These are phyloP conservation scores for Mythimna ferrago DNA, from an alignment of 2,888 invertebrate species.

Conservation along the genomic window DNA sequence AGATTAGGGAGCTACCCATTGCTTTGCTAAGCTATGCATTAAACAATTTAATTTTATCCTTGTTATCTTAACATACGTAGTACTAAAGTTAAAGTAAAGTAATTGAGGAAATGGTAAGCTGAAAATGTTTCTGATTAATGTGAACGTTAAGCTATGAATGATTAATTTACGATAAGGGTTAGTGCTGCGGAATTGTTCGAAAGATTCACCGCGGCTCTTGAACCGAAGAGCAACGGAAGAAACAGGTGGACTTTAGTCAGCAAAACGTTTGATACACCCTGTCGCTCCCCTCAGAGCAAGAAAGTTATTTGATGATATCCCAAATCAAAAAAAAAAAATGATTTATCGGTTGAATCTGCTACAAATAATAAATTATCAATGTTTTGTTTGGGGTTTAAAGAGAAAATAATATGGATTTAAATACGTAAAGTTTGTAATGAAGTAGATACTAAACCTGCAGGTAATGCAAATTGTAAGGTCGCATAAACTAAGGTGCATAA, in stretches of 20 bases:
- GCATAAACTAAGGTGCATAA: conserved; percentile 10
- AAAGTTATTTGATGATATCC: too few relatives aligned
- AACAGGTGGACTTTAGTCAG: too few relatives aligned
- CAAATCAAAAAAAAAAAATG: too few relatives aligned
- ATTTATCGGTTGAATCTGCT: too few relatives aligned
- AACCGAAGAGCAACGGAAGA: too few relatives aligned
- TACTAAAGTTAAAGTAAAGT: not conserved
- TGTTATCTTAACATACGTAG: not conserved
- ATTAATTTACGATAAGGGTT: not conserved
- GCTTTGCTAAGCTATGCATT: not conserved
- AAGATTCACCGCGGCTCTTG: too few relatives aligned
- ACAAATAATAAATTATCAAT: too few relatives aligned
- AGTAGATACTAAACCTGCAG: not conserved
- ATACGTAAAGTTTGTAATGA: not conserved
- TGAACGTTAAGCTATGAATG: not conserved
- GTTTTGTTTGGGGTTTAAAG: too few relatives aligned
- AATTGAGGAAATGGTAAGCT: not conserved
- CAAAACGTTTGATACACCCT: too few relatives aligned
- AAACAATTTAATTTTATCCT: not conserved
- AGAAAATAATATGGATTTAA: too few relatives aligned
- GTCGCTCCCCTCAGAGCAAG: too few relatives aligned
- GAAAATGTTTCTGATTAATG: not conserved
- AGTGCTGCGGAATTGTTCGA: too few relatives aligned
- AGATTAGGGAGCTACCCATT: not conserved
- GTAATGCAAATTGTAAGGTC: conserved; percentile 18